Percentiles rank a stretch among this genome's conserved stretches.
phyloP scores from a whole-genome alignment of 2,113 vertebrate species.

The Crocuta crocuta region DNA sequence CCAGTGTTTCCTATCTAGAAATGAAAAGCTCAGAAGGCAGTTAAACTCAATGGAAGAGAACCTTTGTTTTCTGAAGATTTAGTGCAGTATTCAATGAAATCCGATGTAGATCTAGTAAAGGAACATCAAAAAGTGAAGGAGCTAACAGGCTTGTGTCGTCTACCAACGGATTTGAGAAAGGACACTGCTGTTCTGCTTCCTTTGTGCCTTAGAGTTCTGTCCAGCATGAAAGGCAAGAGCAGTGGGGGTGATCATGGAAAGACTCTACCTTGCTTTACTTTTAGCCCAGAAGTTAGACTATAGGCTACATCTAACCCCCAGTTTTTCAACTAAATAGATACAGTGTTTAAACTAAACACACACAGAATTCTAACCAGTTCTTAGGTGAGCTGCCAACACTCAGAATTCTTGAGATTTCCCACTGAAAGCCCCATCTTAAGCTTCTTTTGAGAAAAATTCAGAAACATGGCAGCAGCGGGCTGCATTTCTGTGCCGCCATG shows the following conservation, averaged over 20 bases:
- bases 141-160: too few species aligned
- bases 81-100: neutral
- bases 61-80: neutral
- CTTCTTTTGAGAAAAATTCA: neutral
- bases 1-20: neutral
- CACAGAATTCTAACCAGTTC: neutral
- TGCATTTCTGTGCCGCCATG: fast-evolving
- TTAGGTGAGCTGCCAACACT: neutral
- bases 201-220: neutral
- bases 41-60: neutral
- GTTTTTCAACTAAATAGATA: neutral
- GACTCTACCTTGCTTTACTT: too few species aligned
- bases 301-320: neutral
- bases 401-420: neutral
- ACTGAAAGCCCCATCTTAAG: neutral
- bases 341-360: neutral
- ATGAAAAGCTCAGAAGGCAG: neutral
- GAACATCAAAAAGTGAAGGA: neutral
- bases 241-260: fast-evolving
- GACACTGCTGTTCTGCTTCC: neutral
- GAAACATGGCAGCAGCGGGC: neutral
- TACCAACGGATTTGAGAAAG: neutral
- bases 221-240: neutral
- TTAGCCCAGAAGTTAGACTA: neutral
- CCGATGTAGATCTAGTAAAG: fast-evolving